Conservation (phyloP, 2,797 vertebrate genomes). For the Aulostomus chinensis region DNA sequence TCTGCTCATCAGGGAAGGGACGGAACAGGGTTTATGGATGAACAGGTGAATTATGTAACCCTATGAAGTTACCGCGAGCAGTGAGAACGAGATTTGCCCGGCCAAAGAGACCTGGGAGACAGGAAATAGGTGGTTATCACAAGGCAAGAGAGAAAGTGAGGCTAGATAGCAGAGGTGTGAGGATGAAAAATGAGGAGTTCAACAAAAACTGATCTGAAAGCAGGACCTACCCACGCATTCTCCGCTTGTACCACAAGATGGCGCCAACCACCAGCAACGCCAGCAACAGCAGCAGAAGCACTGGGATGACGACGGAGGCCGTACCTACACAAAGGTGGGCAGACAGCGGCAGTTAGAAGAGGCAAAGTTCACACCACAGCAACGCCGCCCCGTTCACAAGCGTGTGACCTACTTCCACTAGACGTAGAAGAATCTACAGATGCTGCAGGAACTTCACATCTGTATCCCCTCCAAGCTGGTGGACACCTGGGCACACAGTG, state of each 20-base stretch:
- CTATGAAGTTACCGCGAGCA: constrained; percentile 82
- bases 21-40: constrained; percentile 37
- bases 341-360: no score
- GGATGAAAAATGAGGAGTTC: no score
- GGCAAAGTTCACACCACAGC: constrained; percentile 1
- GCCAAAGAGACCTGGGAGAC: constrained; percentile 84
- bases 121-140: constrained; percentile 79
- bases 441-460: constrained; percentile 75
- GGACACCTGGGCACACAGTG: constrained; percentile 80
- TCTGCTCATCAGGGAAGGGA: constrained; percentile 25
- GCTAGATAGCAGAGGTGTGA: no score
- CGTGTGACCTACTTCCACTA: constrained; percentile 79
- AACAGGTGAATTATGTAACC: constrained; percentile 64
- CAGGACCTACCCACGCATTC: constrained; percentile 90
- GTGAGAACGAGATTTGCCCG: constrained; percentile 81
- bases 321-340: constrained; percentile 84
- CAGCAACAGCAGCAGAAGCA: constrained; percentile 86
- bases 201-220: no score
- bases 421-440: constrained; percentile 70
- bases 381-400: neutral
- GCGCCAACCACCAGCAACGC: constrained; percentile 82
- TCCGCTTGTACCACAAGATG: constrained; percentile 90
- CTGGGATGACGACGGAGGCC: constrained; percentile 88
- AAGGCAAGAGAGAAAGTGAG: constrained; percentile 22
- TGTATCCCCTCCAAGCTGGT: constrained; percentile 80